Conservation (phyloP, 2,797 vertebrate species). For the Neopelma chrysocephalum region DNA sequence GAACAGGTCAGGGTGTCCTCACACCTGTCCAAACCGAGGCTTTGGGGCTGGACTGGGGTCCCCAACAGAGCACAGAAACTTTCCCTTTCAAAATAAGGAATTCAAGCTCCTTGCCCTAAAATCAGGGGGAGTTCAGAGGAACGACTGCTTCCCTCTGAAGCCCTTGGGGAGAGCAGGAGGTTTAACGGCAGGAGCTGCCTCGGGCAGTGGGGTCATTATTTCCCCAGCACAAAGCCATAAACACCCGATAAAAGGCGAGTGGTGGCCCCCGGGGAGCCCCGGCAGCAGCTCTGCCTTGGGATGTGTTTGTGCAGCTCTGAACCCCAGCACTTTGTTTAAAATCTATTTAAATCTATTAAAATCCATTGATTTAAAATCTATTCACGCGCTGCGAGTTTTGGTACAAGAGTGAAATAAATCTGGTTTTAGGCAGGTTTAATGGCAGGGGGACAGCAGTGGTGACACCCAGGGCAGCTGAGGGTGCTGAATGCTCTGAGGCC, state of each 20-base stretch:
- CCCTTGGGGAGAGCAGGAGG: neutral
- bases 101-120: neutral
- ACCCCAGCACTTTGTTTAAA: neutral
- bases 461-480: neutral
- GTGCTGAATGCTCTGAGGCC: neutral
- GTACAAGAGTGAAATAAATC: neutral
- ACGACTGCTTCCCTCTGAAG: neutral
- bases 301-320: neutral
- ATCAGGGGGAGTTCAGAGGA: neutral
- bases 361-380: neutral
- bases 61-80: neutral
- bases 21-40: neutral
- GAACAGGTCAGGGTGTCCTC: neutral
- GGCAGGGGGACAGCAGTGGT: neutral
- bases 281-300: too few relatives aligned
- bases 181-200: neutral
- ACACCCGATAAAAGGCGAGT: neutral
- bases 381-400: neutral
- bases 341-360: too few relatives aligned
- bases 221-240: neutral
- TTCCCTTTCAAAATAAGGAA: neutral
- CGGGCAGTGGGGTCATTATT: neutral
- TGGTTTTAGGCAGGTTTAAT: neutral
- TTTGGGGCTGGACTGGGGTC: neutral
- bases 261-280: too few relatives aligned